A percentile compares a stretch with the other conserved stretches of the same genome.
phyloP scores from a whole-genome alignment of 2,113 vertebrate genomes.

The Epinephelus cyanopodus region DNA sequence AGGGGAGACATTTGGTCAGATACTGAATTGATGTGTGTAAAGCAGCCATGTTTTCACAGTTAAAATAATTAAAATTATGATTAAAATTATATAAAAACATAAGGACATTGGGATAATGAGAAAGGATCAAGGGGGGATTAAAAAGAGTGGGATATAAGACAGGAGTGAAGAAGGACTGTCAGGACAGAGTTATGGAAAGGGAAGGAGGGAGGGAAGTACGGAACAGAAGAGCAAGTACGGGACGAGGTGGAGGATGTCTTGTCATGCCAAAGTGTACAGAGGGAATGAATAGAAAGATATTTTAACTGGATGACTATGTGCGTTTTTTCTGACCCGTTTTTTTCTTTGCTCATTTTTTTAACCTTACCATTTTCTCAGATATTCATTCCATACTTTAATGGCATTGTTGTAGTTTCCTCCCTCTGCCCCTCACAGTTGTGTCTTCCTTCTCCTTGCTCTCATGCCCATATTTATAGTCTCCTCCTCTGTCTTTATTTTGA shows the following conservation, averaged over 20 bases:
- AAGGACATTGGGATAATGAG: too few relatives aligned
- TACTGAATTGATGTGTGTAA: too few relatives aligned
- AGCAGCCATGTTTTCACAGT: too few relatives aligned
- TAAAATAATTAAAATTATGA: too few relatives aligned
- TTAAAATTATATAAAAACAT: too few relatives aligned
- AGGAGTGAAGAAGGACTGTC: too few relatives aligned
- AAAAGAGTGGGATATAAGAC: too few relatives aligned
- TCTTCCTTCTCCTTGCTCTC: not conserved
- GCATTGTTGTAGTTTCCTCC: not conserved
- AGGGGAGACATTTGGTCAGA: too few relatives aligned
- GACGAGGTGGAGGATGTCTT: not conserved
- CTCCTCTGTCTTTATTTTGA: not conserved
- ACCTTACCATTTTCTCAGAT: not conserved
- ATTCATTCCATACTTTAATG: not conserved
- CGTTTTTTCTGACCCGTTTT: not conserved
- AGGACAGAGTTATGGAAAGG: not conserved
- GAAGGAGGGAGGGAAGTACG: not conserved
- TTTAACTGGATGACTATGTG: not conserved
- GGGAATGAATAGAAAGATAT: not conserved
- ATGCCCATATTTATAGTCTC: not conserved
- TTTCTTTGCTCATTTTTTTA: not conserved
- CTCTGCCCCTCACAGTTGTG: not conserved
- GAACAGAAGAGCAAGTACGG: not conserved
- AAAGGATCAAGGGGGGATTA: too few relatives aligned
- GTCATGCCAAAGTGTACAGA: not conserved